Evolutionary conservation across 1,140 invertebrate species (phyloP), one percentile per base, ranked within the genome.

Genomic region (Drosophila burlai): DNA sequence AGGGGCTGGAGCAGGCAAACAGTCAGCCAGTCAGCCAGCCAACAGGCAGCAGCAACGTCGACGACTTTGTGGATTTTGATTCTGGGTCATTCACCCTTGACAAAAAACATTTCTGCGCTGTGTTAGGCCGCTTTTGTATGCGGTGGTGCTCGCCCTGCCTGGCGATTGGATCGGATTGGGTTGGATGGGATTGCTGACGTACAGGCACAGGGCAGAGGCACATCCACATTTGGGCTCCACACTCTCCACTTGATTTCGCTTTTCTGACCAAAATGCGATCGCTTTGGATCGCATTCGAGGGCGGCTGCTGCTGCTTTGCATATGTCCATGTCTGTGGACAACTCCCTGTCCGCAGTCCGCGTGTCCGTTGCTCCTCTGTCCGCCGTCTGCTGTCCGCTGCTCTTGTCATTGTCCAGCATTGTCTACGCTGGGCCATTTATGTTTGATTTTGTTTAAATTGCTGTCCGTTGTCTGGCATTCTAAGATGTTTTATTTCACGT

Each of bases 71-170:
- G 81, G 85, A 90, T 90, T 84, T 90, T 90, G 85, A 90, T 90
- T 90, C 85, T 90, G 86, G 85, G 85, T 90, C 85, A 90, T 90
- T 89, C 85, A 89, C 85, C 84, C 84, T 89, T 90, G 78, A 89
- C 81, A 90, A 89, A 89, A 90, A 87, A 90, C 71, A 83, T 80
- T 71, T 90, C 83, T 82, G 75, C 85, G 67, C 84, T 90, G 84
- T 89, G 84, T 89, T 90, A 84, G 84, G 84, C 85, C 81, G 84
- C 81, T 81, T 87, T 77, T 87, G 76, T 87, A 65, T 86, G 59
- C 79, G 77, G 50, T 65, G 73, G 76, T 82, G 65, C 54, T 76
- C 36, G 36, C 36, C 36, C 36, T 38, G 36, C 69, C 79, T 55
- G 60, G 63, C 82, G 55, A 45, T 67, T 46, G 64, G 63, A 71